These are phyloP conservation scores for Dendrophyllia cribrosa DNA, from an alignment of 64 coral and sea anemone genomes.

Conservation along the genomic window DNA sequence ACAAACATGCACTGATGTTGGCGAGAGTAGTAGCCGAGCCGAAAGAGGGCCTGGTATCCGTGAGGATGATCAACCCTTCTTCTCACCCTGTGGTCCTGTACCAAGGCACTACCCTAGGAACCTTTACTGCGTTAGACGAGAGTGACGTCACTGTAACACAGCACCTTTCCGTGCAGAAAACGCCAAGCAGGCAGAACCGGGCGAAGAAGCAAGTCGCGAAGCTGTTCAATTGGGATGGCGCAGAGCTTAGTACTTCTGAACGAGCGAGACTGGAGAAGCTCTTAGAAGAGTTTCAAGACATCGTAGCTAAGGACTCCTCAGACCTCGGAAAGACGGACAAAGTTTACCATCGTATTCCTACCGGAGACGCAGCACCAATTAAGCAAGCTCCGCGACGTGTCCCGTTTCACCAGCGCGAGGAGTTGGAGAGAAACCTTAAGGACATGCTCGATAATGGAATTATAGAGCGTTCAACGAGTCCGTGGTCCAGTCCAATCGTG, in stretches of 20 bases:
- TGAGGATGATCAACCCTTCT: conserved; percentile 49
- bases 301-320: not conserved
- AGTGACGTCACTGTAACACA: too few relatives aligned
- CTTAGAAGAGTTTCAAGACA: conserved; percentile 3
- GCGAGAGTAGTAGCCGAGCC: conserved; percentile 20
- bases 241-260: not conserved
- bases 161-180: too few relatives aligned
- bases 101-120: conserved; percentile 3
- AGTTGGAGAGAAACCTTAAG: conserved; percentile 1
- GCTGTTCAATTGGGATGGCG: conserved; percentile 33
- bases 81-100: conserved; percentile 33
- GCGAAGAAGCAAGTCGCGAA: not conserved
- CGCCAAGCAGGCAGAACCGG: too few relatives aligned
- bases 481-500: conserved; percentile 20
- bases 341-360: conserved; percentile 30
- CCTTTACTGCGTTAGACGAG: not conserved
- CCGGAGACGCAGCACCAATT: conserved; percentile 8
- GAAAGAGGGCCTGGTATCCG: conserved; percentile 26
- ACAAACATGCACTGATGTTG: not conserved
- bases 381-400: conserved; percentile 12
- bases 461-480: conserved; percentile 14
- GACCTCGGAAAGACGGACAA: conserved; percentile 21
- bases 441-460: conserved; percentile 13
- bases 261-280: not conserved
- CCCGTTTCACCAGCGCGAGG: not conserved